Evolutionary conservation across 2,797 vertebrate species (phyloP), one percentile per base, ranked within the genome.

Genomic region (Sebastolobus altivelis): DNA sequence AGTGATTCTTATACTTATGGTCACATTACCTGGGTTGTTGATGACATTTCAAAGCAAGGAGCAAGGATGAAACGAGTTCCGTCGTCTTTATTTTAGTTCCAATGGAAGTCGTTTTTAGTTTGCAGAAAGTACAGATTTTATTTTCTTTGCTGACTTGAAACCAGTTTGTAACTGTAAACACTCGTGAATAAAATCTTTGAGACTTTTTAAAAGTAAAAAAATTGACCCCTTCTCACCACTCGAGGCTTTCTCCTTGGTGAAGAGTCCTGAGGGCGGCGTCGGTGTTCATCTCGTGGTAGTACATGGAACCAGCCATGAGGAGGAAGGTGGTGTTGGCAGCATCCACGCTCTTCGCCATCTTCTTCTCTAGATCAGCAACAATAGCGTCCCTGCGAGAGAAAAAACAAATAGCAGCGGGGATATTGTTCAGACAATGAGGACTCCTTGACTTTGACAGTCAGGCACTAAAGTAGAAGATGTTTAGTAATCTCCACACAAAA

Each of bases 201-300:
- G 1, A 37, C 6, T 4, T 29, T n/a, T 18, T 14, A 5, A 8
- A 38, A 46, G 54, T 0, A 61, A 35, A 84, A 82, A 31, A 3
- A 1, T 35, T 6, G 0, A 61, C 66, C 33, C 5, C 5, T 8
- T 63, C 96, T 89, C 82, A 99, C 98, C 98, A 98, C 60, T 99
- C 98, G 38, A 99, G 91, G 88, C 97, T 97, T 3, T 99, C 98
- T 31, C 98, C 98, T 88, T 99, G 98, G 82, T 99, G 98, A 82
- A 99, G 94, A 0, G 97, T 83, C 2, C 98, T 94, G 63, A 99
- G 94, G 0, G 98, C 98, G 0, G 97, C 97, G 0, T 99, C 98
- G 0, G 95, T 95, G 81, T 99, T 98, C 76, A 93, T 86, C 69
- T 97, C 96, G 0, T 99, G 97, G 91, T 96, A 93, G 77, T 99